Percentiles rank a stretch among this genome's conserved stretches.
Evolutionary conservation across 2,888 invertebrate genomes (phyloP).

Genomic region (Pinctada fucata): DNA sequence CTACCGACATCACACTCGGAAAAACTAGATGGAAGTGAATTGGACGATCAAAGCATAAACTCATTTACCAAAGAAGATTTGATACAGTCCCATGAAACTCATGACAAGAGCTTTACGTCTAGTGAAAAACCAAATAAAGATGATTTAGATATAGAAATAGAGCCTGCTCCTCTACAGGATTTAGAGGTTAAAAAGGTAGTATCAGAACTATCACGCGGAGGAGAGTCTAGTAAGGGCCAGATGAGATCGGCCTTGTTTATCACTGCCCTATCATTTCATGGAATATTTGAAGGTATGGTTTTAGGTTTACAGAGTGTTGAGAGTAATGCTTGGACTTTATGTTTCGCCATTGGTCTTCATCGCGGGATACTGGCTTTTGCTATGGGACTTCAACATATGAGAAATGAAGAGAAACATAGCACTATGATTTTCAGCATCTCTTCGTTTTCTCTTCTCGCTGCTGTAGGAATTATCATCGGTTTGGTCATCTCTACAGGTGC

Average conservation of each 20-base stretch:
- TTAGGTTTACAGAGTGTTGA: conserved; percentile 65
- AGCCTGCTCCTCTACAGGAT: conserved; percentile 55
- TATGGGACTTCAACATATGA: conserved; percentile 65
- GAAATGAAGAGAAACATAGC: conserved; percentile 64
- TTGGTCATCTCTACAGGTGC: conserved; percentile 68
- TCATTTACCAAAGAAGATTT: conserved; percentile 41
- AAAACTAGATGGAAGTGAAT: conserved; percentile 26
- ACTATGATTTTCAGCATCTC: conserved; percentile 66
- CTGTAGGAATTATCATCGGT: conserved; percentile 66
- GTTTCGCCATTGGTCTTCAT: conserved; percentile 67
- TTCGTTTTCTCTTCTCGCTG: conserved; percentile 66
- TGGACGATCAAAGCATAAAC: conserved; percentile 50
- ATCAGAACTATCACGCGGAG: conserved; percentile 62
- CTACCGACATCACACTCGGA: conserved; percentile 35
- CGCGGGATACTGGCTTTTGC: conserved; percentile 68
- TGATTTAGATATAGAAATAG: conserved; percentile 49
- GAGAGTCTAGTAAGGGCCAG: conserved; percentile 61
- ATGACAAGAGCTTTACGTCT: conserved; percentile 22
- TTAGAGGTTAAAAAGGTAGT: conserved; percentile 67
- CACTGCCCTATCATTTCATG: conserved; percentile 69
- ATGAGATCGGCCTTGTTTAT: conserved; percentile 66
- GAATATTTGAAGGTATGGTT: conserved; percentile 71
- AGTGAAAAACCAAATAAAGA: conserved; percentile 36
- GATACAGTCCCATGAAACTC: conserved; percentile 23
- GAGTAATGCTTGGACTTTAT: conserved; percentile 67